A percentile compares a stretch with the other conserved stretches of the same genome.
Evolutionary conservation across 2,113 vertebrate genomes (phyloP).

Genomic region (Labeo rohita): DNA sequence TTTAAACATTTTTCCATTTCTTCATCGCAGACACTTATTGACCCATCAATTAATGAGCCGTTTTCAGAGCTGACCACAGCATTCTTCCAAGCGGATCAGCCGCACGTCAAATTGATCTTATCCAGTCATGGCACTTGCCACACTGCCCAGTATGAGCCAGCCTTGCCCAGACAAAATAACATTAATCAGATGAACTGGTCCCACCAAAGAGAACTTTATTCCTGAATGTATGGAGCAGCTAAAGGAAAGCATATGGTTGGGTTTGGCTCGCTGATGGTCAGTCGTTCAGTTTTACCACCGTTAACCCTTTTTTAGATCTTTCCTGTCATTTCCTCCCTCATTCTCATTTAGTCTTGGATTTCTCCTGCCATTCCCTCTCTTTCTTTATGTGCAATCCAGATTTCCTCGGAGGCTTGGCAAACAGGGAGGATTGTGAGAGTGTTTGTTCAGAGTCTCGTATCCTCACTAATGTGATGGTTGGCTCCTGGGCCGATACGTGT

Average conservation of each 20-base stretch:
- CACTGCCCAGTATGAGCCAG: conserved; percentile 1
- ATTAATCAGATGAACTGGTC: neutral
- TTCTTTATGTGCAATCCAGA: conserved; percentile 28
- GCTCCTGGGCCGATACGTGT: conserved; percentile 51
- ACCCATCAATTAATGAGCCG: conserved; percentile 16
- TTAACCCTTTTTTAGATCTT: conserved; percentile 15
- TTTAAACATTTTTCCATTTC: neutral
- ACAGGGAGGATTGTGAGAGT: conserved; percentile 29
- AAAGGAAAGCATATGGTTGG: neutral
- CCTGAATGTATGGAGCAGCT: neutral
- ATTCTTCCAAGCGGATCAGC: conserved; percentile 25
- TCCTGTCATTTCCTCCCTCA: conserved; percentile 1
- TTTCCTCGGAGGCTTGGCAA: conserved; percentile 31
- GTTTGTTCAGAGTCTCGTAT: conserved; percentile 48
- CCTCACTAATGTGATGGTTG: conserved; percentile 52
- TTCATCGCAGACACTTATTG: neutral
- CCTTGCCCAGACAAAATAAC: conserved; percentile 14
- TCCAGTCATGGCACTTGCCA: conserved; percentile 13
- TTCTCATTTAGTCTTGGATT: conserved; percentile 9
- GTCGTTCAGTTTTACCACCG: conserved; percentile 29
- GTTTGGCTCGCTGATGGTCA: conserved; percentile 28
- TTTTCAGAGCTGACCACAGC: neutral
- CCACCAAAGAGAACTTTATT: neutral
- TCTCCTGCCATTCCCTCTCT: neutral
- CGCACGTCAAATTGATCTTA: conserved; percentile 30